Evolutionary conservation across 2,888 invertebrate genomes (phyloP), one percentile per base, ranked within the genome.

Genomic region (Altica lythri): DNA sequence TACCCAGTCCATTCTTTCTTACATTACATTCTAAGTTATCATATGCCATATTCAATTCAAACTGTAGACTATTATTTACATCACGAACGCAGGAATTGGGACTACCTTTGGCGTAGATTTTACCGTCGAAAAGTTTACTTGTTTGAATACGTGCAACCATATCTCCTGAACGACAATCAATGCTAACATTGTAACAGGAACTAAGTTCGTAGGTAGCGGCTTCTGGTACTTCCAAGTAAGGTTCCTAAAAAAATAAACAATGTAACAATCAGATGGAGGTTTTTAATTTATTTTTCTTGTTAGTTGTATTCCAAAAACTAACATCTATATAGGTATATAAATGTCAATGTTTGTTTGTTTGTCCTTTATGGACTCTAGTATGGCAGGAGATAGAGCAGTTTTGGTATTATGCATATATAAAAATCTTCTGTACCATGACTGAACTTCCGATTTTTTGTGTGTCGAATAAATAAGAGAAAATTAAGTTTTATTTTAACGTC

Each of bases 61-160:
- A 95, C 77, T 94, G 92, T 57, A 95, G 79, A 59, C 91, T 88
- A 70, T 88, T 89, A 69, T 89, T 87, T 48, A 95, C 90, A 74
- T 95, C 93, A 62, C 89, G 86, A 30, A 94, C 89, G 75, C 95
- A 95, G 17, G 92, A 92, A 77, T 92, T 93, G 46, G 95, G 95
- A 64, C 92, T 91, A 57, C 93, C 92, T 76, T 95, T 95, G 57
- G 93, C 94, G 78, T 95, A 95, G 63, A 95, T 90, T 79, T 95
- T 95, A 62, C 95, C 95, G 74, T 92, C 92, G 80, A 95, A 95
- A 54, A 95, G 79, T 77, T 92, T 92, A 62, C 90, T 92, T 50
- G 95, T 95, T 77, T 91, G 90, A 71, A 95, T 93, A 64, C 88
- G 86, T 27, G 94, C 93, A 54, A 94, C 86, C 95, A 95, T 95